A percentile compares a stretch with the other conserved stretches of the same genome.
phyloP scores from a whole-genome alignment of 1,140 invertebrate species.

The Meloidogyne hapla region DNA sequence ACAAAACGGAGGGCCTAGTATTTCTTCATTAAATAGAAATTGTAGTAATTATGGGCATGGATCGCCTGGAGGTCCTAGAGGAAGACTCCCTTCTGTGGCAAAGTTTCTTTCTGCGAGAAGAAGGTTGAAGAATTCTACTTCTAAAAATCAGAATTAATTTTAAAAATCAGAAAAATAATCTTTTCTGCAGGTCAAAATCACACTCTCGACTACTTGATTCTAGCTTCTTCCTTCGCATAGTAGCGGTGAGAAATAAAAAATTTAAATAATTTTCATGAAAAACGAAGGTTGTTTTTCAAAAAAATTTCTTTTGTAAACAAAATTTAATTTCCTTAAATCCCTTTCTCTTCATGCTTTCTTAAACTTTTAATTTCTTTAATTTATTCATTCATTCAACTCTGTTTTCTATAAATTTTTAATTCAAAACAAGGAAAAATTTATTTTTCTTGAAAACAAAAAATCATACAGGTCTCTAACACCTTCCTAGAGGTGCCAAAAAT shows the following conservation, averaged over 20 bases:
- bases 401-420: too few relatives aligned
- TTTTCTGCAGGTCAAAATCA: constrained; percentile 23
- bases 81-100: constrained; percentile 22
- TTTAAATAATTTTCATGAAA: not conserved
- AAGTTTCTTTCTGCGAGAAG: constrained; percentile 20
- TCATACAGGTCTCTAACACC: too few relatives aligned
- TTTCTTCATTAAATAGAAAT: not conserved
- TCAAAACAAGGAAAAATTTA: too few relatives aligned
- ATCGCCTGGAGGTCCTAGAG: constrained; percentile 28
- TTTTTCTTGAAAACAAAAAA: too few relatives aligned
- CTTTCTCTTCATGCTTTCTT: not conserved
- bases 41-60: constrained; percentile 38
- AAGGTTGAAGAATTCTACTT: constrained; percentile 13
- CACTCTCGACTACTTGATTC: constrained; percentile 25
- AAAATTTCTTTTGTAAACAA: constrained; percentile 1
- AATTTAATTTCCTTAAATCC: constrained; percentile 13
- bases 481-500: too few relatives aligned
- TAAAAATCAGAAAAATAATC: not conserved
- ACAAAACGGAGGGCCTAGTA: not conserved
- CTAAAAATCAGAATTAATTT: too few relatives aligned
- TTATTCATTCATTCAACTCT: too few relatives aligned
- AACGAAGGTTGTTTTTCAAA: too few relatives aligned
- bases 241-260: constrained; percentile 7
- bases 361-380: too few relatives aligned
- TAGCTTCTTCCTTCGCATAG: constrained; percentile 23